Evolutionary conservation across 1,140 invertebrate species (phyloP), one percentile per base, ranked within the genome.

Genomic region (Apis florea): DNA sequence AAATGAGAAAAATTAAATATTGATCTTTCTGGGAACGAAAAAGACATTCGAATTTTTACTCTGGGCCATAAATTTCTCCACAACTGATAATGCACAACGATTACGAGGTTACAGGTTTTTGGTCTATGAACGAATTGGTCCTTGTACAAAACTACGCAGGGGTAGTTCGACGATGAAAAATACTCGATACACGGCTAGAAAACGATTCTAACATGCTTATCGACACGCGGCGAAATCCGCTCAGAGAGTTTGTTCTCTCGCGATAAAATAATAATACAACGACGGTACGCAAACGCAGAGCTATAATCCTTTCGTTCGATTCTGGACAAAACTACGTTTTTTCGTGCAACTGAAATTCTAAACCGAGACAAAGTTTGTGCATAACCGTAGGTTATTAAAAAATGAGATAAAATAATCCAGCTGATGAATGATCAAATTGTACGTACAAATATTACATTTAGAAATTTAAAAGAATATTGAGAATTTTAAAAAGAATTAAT

Each of bases 111-210:
- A 58, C 31, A n/a, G 26, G 17, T 54, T 24, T 13, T 79, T 79
- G 69, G 77, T 79, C 77, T 79, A 79, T n/a, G 31, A 79, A 79
- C 69, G n/a, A 19, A 64, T 79, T 79, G 77, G 77, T 79, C 77
- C 77, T 72, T 79, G 69, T 51, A 54, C 56, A 56, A 63, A 63
- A 79, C 77, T 79, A 79, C 69, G 26, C 58, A 2, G 69, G 49
- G 49, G 54, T 71, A 40, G 68, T 63, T 71, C 58, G 9, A 63
- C 11, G 61, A 61, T 51, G 21, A 70, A 53, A 76, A 13, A 61
- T n/a, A 1, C 31, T 56, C 40, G 64, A 51, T 21, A 13, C 11
- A 49, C 40, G 12, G 17, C 75, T 69, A 78, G 9, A 54, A 61
- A 59, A 21, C 17, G 15, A 54, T 31, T 63, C 64, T 51, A 67